These are phyloP conservation scores for Poecilia velifera DNA, from an alignment of 2,797 vertebrate species.

Conservation along the genomic window DNA sequence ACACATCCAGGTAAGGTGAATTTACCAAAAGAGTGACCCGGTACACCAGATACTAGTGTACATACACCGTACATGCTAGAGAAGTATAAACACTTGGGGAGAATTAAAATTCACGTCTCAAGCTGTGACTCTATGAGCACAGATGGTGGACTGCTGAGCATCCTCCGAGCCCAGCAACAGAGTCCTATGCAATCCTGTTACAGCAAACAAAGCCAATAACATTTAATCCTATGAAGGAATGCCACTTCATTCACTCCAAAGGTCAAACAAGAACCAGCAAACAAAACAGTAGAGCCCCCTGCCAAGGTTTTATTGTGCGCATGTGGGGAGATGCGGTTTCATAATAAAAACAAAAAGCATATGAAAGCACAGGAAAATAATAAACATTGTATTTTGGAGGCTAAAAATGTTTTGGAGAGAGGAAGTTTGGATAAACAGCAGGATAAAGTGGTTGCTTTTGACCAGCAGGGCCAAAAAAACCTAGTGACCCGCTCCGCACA, in stretches of 20 bases:
- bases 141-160: slow-evolving; percentile 39
- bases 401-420: slow-evolving; percentile 4
- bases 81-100: slow-evolving; percentile 8
- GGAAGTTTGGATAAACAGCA: background rate
- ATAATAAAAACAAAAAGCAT: background rate
- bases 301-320: background rate
- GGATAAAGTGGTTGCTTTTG: slow-evolving; percentile 20
- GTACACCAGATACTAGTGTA: background rate
- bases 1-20: background rate
- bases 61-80: background rate
- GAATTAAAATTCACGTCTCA: slow-evolving; percentile 26
- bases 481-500: slow-evolving; percentile 26
- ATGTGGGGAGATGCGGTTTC: background rate
- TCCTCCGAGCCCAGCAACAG: slow-evolving; percentile 42
- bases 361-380: slow-evolving; percentile 3
- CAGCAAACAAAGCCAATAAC: slow-evolving; percentile 68
- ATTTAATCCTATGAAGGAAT: slow-evolving; percentile 78
- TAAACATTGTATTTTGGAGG: background rate
- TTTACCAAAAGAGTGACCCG: background rate
- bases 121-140: slow-evolving; percentile 5
- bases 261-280: slow-evolving; percentile 48
- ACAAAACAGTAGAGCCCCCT: slow-evolving; percentile 16
- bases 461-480: slow-evolving; percentile 18
- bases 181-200: slow-evolving; percentile 68
- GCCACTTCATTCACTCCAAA: slow-evolving; percentile 68